Conservation (phyloP, 2,888 invertebrate genomes). For the Ypsolopha scabrella region DNA sequence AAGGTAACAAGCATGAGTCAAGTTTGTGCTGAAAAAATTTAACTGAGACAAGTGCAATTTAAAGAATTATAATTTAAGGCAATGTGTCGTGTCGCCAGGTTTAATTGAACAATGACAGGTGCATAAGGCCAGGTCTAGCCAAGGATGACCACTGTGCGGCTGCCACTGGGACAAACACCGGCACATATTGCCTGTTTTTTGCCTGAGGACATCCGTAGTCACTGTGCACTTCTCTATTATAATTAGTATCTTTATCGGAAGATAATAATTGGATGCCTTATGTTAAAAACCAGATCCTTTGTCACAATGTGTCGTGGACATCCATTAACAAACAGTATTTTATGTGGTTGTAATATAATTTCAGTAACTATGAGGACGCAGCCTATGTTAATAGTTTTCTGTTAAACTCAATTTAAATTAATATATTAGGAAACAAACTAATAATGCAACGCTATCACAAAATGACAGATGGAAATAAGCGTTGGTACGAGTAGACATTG, state of each 20-base stretch:
- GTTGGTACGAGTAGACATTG: too few species aligned
- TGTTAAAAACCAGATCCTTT: slow-evolving; percentile 30
- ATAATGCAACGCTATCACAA: too few species aligned
- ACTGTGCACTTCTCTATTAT: slow-evolving; percentile 43
- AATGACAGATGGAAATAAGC: too few species aligned
- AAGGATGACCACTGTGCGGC: slow-evolving; percentile 53
- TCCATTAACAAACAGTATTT: background rate
- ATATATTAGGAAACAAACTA: too few species aligned
- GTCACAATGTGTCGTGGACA: slow-evolving; percentile 7
- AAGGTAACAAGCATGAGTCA: background rate
- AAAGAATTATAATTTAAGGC: slow-evolving; percentile 45
- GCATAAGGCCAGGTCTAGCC: slow-evolving; percentile 36
- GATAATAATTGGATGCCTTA: slow-evolving; percentile 41
- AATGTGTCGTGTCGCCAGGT: slow-evolving; percentile 47
- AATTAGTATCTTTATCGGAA: slow-evolving; percentile 53
- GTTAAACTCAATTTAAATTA: too few species aligned
- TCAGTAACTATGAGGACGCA: too few species aligned
- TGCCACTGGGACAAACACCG: slow-evolving; percentile 37
- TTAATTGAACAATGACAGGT: slow-evolving; percentile 62
- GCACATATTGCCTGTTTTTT: slow-evolving; percentile 47
- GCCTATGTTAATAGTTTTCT: too few species aligned
- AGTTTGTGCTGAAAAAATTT: too few species aligned
- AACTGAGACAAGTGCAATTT: slow-evolving; percentile 21
- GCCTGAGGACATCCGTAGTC: slow-evolving; percentile 27
- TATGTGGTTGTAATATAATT: too few species aligned